A percentile compares a stretch with the other conserved stretches of the same genome.
phyloP scores from a whole-genome alignment of 2,797 vertebrate genomes.

The Micromesistius poutassou region DNA sequence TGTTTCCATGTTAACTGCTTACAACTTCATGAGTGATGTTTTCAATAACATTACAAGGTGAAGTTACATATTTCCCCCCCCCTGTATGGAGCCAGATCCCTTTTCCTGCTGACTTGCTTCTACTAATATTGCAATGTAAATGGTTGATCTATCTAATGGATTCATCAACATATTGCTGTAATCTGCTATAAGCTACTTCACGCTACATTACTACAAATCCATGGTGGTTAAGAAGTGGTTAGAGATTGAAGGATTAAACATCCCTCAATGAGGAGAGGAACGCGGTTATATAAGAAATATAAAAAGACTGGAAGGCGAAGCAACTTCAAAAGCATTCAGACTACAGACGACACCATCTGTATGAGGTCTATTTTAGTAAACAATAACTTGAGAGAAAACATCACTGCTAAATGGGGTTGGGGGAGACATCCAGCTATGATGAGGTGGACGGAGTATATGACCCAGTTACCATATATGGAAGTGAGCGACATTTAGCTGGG shows the following conservation, averaged over 20 bases:
- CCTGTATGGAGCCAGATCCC: neutral
- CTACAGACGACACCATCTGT: constrained; percentile 8
- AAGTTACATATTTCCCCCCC: neutral
- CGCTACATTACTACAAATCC: neutral
- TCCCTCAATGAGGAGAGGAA: neutral
- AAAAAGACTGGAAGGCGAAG: neutral
- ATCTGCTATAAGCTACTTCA: neutral
- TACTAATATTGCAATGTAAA: neutral
- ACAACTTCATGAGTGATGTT: neutral
- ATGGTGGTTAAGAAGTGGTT: neutral
- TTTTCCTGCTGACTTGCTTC: neutral
- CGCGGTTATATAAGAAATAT: neutral
- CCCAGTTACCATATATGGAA: constrained; percentile 16
- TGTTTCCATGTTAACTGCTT: neutral
- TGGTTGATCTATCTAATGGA: neutral
- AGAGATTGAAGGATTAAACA: neutral
- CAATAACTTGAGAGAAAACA: neutral
- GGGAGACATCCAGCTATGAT: neutral
- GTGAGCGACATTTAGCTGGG: neutral
- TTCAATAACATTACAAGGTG: neutral
- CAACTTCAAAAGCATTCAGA: constrained; percentile 10
- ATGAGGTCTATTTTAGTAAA: constrained; percentile 15
- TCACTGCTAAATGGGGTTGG: neutral
- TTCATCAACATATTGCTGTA: neutral
- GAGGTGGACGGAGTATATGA: constrained; percentile 6